These are phyloP conservation scores for Paguma larvata DNA, from an alignment of 2,797 vertebrate genomes.

Conservation along the genomic window DNA sequence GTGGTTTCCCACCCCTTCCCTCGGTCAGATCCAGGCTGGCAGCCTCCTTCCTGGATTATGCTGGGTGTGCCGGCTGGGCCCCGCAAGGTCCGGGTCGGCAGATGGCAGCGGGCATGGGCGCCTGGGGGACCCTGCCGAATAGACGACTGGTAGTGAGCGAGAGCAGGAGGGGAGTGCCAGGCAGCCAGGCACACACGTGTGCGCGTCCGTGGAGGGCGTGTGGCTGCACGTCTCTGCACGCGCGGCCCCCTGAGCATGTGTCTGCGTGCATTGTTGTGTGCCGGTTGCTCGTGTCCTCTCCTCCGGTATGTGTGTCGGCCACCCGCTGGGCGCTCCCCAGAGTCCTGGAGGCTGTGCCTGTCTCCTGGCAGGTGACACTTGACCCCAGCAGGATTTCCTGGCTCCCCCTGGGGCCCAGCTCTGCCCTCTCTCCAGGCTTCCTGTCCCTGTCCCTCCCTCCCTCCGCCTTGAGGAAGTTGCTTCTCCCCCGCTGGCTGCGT, in stretches of 20 bases:
- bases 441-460: neutral
- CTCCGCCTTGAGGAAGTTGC: neutral
- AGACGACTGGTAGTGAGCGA: neutral
- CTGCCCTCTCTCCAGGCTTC: neutral
- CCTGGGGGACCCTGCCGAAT: neutral
- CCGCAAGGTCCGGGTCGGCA: conserved; percentile 60
- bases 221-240: neutral
- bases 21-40: neutral
- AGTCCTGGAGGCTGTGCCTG: neutral
- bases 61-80: neutral
- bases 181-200: neutral
- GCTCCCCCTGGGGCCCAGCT: neutral
- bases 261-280: neutral
- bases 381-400: neutral
- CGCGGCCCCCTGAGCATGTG: neutral
- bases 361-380: neutral
- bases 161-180: neutral
- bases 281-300: neutral
- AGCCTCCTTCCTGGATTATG: neutral
- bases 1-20: neutral
- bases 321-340: neutral
- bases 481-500: neutral
- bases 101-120: conserved; percentile 22
- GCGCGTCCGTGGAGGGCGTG: neutral
- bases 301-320: neutral